A percentile compares a stretch with the other conserved stretches of the same genome.
phyloP scores from a whole-genome alignment of 2,797 vertebrate species.

The Mormyrops attenuatus region DNA sequence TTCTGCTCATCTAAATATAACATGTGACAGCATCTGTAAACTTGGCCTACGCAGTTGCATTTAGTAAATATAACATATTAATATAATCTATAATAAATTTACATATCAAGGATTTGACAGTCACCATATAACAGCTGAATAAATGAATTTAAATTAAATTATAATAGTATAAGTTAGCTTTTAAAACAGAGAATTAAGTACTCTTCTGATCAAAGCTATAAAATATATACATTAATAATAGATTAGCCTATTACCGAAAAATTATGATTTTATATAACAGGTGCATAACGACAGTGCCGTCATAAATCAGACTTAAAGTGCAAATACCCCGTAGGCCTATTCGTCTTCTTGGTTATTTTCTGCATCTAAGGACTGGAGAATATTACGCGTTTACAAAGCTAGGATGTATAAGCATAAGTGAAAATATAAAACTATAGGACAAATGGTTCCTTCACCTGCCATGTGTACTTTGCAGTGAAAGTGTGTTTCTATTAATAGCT shows the following conservation, averaged over 20 bases:
- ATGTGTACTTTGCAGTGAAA: background rate
- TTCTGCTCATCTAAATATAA: background rate
- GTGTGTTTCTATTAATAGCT: background rate
- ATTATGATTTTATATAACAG: background rate
- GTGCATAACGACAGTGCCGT: background rate
- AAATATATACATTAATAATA: background rate
- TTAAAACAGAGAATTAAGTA: background rate
- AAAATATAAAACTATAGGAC: background rate
- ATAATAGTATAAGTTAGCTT: background rate
- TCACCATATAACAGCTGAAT: background rate
- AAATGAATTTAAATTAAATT: background rate
- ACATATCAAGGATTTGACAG: background rate
- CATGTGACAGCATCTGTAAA: background rate
- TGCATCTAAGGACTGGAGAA: background rate
- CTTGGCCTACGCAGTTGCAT: background rate
- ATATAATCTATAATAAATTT: background rate
- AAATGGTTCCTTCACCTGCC: background rate
- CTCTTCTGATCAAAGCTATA: background rate
- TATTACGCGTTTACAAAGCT: background rate
- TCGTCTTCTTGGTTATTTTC: background rate
- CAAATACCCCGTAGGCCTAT: background rate
- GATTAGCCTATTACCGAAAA: background rate
- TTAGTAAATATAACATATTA: constrained; percentile 4
- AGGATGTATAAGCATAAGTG: background rate
- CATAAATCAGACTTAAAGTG: background rate